Evolutionary conservation across 2,113 vertebrate genomes (phyloP), one percentile per base, ranked within the genome.

Genomic region (Oncorhynchus clarkii): DNA sequence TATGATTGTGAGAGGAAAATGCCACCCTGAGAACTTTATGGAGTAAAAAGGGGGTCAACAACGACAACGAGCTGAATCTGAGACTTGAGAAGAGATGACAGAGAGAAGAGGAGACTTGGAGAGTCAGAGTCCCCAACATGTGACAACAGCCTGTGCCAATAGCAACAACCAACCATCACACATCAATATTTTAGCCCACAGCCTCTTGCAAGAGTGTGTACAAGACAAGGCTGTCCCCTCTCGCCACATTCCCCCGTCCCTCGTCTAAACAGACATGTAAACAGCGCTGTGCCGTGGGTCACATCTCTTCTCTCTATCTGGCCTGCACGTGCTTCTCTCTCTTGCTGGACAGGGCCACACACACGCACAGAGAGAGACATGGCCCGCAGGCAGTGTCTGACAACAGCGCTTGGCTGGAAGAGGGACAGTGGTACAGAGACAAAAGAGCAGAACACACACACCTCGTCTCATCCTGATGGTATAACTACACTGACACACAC

Each of bases 311-410:
- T 11, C 49, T 51, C 49, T 16, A 12, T 18, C 16, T 54, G 49
- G 26, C 75, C 76, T 72, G 70, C 84, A 85, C 72, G 82, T 82
- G 84, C 76, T 49, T 67, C 70, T 82, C 70, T 13, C 16, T 73
- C 82, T 74, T 2, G 34, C 78, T 65, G 76, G 78, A 74, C 48
- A 45, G 39, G 59, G 59, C n/a, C 34, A 48, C 29, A 0, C 67
- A 59, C 39, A 78, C 73, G 51, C 78, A 69, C 26, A 29, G 3
- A 45, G 9, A 45, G 39, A 45, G 9, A 45, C 39, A 45, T 71
- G 81, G 86, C 79, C 78, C 77, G 75, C 39, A 45, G 68, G 82
- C 82, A 66, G 34, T 75, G 70, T 75, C 74, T 48, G 67, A 81
- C 74, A 72, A 67, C 75, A 65, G 20, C 66, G 13, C 57, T 66